Evolutionary conservation across 2,888 invertebrate species (phyloP).

Genomic region (Dynastes hyllus): DNA sequence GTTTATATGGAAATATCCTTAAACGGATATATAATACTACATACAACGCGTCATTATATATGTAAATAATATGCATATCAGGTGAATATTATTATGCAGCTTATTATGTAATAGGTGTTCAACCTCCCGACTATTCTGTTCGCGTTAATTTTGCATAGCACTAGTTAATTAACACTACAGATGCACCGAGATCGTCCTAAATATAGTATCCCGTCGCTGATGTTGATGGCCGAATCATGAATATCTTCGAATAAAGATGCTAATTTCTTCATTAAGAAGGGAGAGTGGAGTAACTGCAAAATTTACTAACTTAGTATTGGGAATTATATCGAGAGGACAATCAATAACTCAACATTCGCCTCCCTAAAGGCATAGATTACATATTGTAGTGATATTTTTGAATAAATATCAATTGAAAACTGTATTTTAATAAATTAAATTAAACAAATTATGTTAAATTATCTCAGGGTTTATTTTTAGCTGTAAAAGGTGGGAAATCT

Average conservation of each 20-base stretch:
- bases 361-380: too few species aligned
- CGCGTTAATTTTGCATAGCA: not conserved
- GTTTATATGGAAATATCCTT: slow-evolving; percentile 11
- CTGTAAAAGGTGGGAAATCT: too few species aligned
- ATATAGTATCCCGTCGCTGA: not conserved
- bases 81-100: not conserved
- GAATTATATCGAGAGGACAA: too few species aligned
- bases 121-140: slow-evolving; percentile 9
- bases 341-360: too few species aligned
- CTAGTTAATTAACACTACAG: not conserved
- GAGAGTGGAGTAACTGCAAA: too few species aligned
- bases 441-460: too few species aligned
- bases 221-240: not conserved
- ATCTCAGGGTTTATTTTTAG: too few species aligned
- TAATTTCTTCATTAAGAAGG: too few species aligned
- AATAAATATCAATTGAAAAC: too few species aligned
- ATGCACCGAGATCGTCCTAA: not conserved
- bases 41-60: not conserved
- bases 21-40: slow-evolving; percentile 10
- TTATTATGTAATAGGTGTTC: slow-evolving; percentile 20
- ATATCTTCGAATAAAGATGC: not conserved
- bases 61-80: slow-evolving; percentile 6
- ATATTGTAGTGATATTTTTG: too few species aligned
- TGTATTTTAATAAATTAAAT: too few species aligned
- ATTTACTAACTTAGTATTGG: too few species aligned